A percentile compares a stretch with the other conserved stretches of the same genome.
phyloP scores from a whole-genome alignment of 2,797 vertebrate genomes.

The Coracias cyanogaster region DNA sequence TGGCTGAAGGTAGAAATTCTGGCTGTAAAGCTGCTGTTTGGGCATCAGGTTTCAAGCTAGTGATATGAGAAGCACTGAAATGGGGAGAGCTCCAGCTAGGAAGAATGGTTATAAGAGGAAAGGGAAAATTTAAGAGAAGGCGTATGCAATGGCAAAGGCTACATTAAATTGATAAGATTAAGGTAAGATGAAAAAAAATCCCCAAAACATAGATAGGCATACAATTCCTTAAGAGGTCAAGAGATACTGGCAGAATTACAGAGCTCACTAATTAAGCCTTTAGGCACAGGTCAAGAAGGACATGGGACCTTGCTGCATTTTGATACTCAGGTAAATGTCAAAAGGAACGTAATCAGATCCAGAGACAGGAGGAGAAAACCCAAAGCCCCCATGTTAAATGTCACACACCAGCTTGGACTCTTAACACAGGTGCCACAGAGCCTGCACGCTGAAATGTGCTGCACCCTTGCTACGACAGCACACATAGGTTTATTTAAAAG shows the following conservation, averaged over 20 bases:
- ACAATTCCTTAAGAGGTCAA: neutral
- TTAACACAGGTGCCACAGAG: neutral
- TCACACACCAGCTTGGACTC: conserved; percentile 34
- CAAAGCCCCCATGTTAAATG: conserved; percentile 28
- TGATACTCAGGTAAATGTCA: conserved; percentile 55
- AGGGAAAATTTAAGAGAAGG: neutral
- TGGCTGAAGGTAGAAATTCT: neutral
- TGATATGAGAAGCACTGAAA: neutral
- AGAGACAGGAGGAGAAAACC: conserved; percentile 28
- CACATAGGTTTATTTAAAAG: neutral
- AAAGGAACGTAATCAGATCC: conserved; percentile 54
- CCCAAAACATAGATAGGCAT: neutral
- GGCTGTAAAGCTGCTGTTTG: neutral
- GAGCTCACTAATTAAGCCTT: neutral
- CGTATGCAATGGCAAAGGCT: neutral
- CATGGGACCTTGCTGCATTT: neutral
- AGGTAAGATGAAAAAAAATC: neutral
- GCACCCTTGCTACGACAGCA: neutral
- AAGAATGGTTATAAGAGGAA: neutral
- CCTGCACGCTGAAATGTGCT: neutral
- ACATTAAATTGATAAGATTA: neutral
- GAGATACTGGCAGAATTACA: neutral
- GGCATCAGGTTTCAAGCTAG: neutral
- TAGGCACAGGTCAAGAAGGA: neutral
- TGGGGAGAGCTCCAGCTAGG: neutral